Base-by-base conservation (phyloP, 1,140 invertebrate genomes). In the Drosophila azteca region DNA sequence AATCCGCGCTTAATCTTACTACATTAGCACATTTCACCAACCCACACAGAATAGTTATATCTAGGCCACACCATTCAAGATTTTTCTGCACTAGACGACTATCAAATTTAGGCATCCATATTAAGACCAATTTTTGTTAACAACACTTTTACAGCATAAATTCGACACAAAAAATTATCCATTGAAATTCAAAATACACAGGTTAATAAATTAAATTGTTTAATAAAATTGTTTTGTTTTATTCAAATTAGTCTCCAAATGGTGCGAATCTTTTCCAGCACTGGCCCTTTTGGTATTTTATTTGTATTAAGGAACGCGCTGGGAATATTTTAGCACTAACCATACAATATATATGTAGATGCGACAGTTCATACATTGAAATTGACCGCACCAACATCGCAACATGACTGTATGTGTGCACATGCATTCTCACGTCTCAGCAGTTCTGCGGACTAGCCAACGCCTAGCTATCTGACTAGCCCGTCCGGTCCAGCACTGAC, bases 1-100 rank as follows among this genome's bases (percentile, higher is more conserved):
- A 94, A n/a, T 39, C 53, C 17, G 60, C 26, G 58, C 65, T 49
- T 87, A 78, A 59, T 26, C 67, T 75, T 45, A 46, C 64, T 46
- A 49, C 52, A 72, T 48, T 44, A 45, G 50, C 46, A 77, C 44
- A 57, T 26, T 5, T 5, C 62, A 3, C 51, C 45, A 29, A 61
- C 35, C 62, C 43, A 24, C 54, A 49, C 46, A 15, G 64, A 77
- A 62, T 55, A 74, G 41, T 44, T 15, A 26, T 53, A 52, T 22
- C 41, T 13, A 57, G 9, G 51, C 15, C 15, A 39, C 9, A 39
- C 44, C 44, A 44, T 44, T 46, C 17, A 59, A 43, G 29, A 43
- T 22, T 35, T 59, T 2, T 31, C 44, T 63, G 41, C 35, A 39
- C 65, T 41, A 71, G n/a, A 43, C 13, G 29, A 61, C 41, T 49